Conservation (phyloP, 2,113 vertebrate species). For the Anarrhichthys ocellatus region DNA sequence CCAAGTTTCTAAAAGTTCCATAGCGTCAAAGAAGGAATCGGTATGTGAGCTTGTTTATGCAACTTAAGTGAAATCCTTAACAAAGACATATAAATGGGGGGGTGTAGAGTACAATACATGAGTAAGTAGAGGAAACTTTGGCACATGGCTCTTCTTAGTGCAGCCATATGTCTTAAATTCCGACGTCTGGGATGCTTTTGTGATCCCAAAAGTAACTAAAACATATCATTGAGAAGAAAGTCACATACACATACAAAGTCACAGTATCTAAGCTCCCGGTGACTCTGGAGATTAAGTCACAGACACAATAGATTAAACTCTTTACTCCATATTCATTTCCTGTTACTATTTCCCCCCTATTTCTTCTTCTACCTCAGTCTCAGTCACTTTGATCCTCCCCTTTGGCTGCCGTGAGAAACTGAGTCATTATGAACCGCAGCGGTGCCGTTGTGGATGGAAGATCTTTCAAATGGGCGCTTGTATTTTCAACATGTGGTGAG, state of each 20-base stretch:
- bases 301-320: slow-evolving; percentile 75
- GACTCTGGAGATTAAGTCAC: slow-evolving; percentile 65
- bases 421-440: slow-evolving; percentile 51
- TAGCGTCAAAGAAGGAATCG: not conserved
- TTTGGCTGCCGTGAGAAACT: slow-evolving; percentile 62
- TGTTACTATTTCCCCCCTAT: slow-evolving; percentile 6
- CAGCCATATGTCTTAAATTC: slow-evolving; percentile 39
- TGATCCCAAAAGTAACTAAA: slow-evolving; percentile 61
- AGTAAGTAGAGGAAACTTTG: not conserved
- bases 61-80: slow-evolving; percentile 2
- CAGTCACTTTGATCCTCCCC: slow-evolving; percentile 62
- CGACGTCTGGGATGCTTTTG: slow-evolving; percentile 42
- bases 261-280: slow-evolving; percentile 63
- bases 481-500: slow-evolving; percentile 49
- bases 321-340: slow-evolving; percentile 67
- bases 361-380: slow-evolving; percentile 43
- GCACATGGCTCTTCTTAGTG: slow-evolving; percentile 22
- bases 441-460: slow-evolving; percentile 22
- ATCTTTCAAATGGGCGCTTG: slow-evolving; percentile 54
- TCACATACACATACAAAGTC: no score
- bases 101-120: not conserved
- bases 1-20: not conserved
- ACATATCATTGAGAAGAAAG: slow-evolving; percentile 67
- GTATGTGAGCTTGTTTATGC: not conserved
- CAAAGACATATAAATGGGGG: not conserved